phyloP scores from a whole-genome alignment of 2,888 invertebrate genomes.

The Furcula furcula region DNA sequence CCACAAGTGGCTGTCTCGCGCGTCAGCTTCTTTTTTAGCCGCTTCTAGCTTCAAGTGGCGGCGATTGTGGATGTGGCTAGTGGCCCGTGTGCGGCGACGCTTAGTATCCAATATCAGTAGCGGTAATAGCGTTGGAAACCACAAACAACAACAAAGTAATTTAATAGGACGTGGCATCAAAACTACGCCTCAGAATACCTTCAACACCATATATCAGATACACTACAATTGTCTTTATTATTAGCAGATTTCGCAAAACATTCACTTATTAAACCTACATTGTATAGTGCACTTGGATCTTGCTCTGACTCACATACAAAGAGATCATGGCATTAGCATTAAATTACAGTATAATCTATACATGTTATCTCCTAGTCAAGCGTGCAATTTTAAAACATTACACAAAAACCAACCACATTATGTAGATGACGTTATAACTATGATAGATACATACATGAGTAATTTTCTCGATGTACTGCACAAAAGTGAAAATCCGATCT shows the following conservation, averaged over 20 bases:
- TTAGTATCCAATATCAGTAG: no score
- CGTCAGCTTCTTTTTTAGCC: no score
- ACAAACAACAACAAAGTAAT: slow-evolving; percentile 1
- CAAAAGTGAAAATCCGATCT: slow-evolving; percentile 72
- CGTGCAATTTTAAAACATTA: slow-evolving; percentile 4
- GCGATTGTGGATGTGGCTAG: no score
- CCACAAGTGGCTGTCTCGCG: no score
- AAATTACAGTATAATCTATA: slow-evolving; percentile 24
- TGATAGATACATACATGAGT: slow-evolving; percentile 28
- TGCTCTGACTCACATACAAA: slow-evolving; percentile 19
- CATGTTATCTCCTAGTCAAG: slow-evolving; percentile 11
- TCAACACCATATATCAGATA: no score
- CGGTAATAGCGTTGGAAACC: neutral
- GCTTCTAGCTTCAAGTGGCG: no score
- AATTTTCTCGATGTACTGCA: slow-evolving; percentile 38
- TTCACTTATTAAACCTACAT: no score
- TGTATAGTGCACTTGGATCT: slow-evolving; percentile 7
- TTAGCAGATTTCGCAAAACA: no score
- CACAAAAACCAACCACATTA: slow-evolving; percentile 12
- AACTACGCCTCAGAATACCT: neutral
- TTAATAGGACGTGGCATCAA: neutral
- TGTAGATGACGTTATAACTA: slow-evolving; percentile 13
- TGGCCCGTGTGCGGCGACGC: no score
- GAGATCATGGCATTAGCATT: slow-evolving; percentile 19
- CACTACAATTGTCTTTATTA: no score